phyloP scores from a whole-genome alignment of 2,797 vertebrate species.

The Pseudotriccus pelzelni region DNA sequence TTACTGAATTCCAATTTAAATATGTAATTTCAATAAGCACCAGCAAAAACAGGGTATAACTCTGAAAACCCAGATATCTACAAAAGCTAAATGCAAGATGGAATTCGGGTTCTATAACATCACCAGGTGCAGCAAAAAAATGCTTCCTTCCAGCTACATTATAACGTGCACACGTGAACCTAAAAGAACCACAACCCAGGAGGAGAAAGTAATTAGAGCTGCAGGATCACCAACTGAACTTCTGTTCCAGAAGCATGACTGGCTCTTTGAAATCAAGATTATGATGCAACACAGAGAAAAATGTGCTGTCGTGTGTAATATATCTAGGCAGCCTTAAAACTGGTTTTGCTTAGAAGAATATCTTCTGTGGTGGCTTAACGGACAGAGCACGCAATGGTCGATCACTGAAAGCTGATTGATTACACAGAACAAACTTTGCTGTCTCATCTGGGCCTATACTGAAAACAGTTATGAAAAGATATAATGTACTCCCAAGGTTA shows the following conservation, averaged over 20 bases:
- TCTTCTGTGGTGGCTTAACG: not conserved
- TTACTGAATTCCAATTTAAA: not conserved
- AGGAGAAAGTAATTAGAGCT: not conserved
- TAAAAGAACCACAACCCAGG: not conserved
- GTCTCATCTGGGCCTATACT: not conserved
- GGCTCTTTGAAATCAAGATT: not conserved
- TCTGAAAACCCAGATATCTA: not conserved
- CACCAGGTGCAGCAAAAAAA: not conserved
- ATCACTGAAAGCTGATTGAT: not conserved
- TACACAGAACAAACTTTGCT: not conserved
- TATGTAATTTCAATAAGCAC: not conserved
- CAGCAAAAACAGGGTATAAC: not conserved
- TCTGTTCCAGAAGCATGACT: not conserved
- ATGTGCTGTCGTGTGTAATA: not conserved
- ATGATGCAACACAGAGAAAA: not conserved
- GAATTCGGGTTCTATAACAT: not conserved
- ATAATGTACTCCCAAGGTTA: not conserved
- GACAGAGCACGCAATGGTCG: not conserved
- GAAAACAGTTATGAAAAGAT: not conserved
- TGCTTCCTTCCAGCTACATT: not conserved
- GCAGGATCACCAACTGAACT: not conserved
- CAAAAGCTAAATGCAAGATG: not conserved
- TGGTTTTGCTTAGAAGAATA: not conserved
- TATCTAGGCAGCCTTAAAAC: not conserved
- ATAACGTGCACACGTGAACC: not conserved